A percentile compares a stretch with the other conserved stretches of the same genome.
phyloP scores from a whole-genome alignment of 2,797 vertebrate genomes.

The Vespertilio murinus region DNA sequence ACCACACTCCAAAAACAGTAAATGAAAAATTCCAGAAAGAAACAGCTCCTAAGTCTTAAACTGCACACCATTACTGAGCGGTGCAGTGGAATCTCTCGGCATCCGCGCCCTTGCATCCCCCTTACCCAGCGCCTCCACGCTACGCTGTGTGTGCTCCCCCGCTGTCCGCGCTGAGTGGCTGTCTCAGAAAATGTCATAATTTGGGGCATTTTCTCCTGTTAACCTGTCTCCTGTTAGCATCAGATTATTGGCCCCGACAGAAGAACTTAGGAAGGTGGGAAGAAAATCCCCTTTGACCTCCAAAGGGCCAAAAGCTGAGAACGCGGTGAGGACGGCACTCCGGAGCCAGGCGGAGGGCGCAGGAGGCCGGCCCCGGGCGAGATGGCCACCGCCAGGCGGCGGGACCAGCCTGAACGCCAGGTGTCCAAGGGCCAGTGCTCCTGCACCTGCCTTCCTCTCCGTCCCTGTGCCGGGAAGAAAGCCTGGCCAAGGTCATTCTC shows the following conservation, averaged over 20 bases:
- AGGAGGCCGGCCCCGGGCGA: background rate
- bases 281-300: background rate
- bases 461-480: background rate
- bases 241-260: background rate
- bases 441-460: background rate
- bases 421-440: background rate
- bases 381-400: background rate
- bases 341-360: background rate
- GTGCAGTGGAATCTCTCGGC: background rate
- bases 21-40: background rate
- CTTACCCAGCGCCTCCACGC: background rate
- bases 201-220: background rate
- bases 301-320: background rate
- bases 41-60: background rate
- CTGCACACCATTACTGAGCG: background rate
- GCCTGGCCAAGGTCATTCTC: background rate
- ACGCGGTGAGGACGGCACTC: background rate
- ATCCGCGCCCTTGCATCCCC: no score
- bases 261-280: background rate
- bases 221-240: background rate
- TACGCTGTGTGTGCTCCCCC: background rate
- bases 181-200: background rate
- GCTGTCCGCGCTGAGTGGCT: no score
- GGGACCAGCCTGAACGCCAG: background rate
- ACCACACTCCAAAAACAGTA: background rate